Evolutionary conservation across 2,797 vertebrate genomes (phyloP).

Genomic region (Sebastes iracundus): DNA sequence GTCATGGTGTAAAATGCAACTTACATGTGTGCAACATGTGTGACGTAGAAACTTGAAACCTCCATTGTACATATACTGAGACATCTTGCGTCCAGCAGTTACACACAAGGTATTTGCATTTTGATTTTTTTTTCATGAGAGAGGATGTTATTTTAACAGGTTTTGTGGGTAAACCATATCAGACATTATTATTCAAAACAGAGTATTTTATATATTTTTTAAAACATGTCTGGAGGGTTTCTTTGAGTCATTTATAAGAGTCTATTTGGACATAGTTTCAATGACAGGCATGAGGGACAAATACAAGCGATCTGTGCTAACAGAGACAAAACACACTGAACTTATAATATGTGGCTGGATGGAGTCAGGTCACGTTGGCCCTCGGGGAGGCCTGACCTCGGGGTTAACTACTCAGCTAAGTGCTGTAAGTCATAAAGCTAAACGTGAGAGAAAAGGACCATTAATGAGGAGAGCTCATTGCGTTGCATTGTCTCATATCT

Average conservation of each 20-base stretch:
- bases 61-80: not conserved
- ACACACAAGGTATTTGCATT: not conserved
- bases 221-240: not conserved
- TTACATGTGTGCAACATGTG: not conserved
- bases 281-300: not conserved
- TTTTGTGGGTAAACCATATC: not conserved
- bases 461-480: constrained; percentile 25
- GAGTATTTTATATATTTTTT: not conserved
- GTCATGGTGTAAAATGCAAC: not conserved
- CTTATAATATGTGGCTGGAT: constrained; percentile 10
- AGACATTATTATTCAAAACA: not conserved
- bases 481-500: constrained; percentile 28
- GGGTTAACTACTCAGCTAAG: constrained; percentile 62
- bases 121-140: not conserved
- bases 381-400: constrained; percentile 32
- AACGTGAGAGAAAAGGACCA: constrained; percentile 45
- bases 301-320: not conserved
- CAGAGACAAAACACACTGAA: constrained; percentile 4
- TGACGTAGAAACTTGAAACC: not conserved
- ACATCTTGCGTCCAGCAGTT: not conserved
- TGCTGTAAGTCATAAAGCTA: constrained; percentile 60
- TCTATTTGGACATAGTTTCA: not conserved
- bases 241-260: not conserved
- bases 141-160: not conserved
- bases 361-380: constrained; percentile 10